Evolutionary conservation across 2,113 vertebrate species (phyloP), one percentile per base, ranked within the genome.

Genomic region (Percina caprodes): DNA sequence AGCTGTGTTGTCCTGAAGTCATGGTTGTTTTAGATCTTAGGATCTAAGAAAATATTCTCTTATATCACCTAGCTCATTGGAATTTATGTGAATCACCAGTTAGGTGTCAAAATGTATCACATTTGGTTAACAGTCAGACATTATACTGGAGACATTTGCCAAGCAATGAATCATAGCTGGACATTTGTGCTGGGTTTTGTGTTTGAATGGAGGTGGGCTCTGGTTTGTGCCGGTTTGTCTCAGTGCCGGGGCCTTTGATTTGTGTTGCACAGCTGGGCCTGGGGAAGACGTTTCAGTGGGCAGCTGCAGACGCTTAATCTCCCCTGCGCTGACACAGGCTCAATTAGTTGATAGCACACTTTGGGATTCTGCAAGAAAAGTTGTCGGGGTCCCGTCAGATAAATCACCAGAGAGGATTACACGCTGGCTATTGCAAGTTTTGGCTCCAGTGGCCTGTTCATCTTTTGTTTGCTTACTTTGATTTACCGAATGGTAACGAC

Each of bases 231-330:
- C n/a, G 83, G 66, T 87, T 78, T 62, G 75, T 83, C 80, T 92
- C 85, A 65, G 86, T 81, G 66, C 46, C 15, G 14, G 30, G 81
- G 74, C 77, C 83, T 88, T 90, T 94, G 94, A 95, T 95, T 95
- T 95, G 93, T 94, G 90, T 84, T 74, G 70, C 92, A 90, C 92
- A 94, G 94, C 93, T 93, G 93, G 91, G 85, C 69, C 86, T 33
- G 82, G 73, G 85, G 86, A 91, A 84, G 84, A 84, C 80, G 68
- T 93, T 93, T 92, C 85, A 87, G 80, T 87, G 90, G 93, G 93
- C 94, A 95, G 94, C 95, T 95, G 95, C 86, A 84, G 90, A 91
- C 75, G 91, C 93, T 96, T 95, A 94, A 95, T 96, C 95, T 95
- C 93, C 79, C 85, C 83, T 61, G 60, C 76, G 88, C 92, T 95